Evolutionary conservation across 1,140 invertebrate species (phyloP), one percentile per base, ranked within the genome.

Genomic region (Thereuonema tuberculata): DNA sequence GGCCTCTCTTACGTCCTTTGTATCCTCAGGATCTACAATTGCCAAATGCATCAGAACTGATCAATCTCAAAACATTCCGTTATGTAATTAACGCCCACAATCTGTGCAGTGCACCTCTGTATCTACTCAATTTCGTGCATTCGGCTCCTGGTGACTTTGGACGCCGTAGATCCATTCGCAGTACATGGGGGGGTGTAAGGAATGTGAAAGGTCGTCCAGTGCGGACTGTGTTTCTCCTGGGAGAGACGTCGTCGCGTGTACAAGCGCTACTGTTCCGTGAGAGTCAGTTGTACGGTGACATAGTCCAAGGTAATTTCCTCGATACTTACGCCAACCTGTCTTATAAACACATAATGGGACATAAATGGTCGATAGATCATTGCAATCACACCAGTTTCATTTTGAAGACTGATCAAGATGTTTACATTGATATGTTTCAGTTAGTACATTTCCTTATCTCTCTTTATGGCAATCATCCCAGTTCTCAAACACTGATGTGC

Each of bases 371-470:
- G 1, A 56, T 66, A 0, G 64, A 67, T n/a, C 62, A 71, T 60
- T 80, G 77, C 64, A 63, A 69, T 1, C 59, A 70, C 24, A 68
- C 75, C 9, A 65, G 66, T 47, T 74, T 72, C 60, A 57, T 79
- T 15, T 53, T 80, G 2, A 80, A 80, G 67, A 71, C 75, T 17
- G 78, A 80, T 61, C 78, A 80, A 60, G 78, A 80, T 64, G 71
- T 76, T 3, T 78, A 77, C 61, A 65, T 79, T 20, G 75, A 80
- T 62, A 70, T 77, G 17, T 74, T 72, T 49, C 74, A 74, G 54
- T 61, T 78, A 2, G 59, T 70, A 43, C 63, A 69, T n/a, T 68
- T 69, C 59, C 63, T 73, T 14, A 61, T 52, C 14, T 56, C 67
- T 43, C 69, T 68, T 27, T 70, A 70, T 48, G 65, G 64, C 5